Conservation (phyloP, 2,797 vertebrate species). For the Todus mexicanus region DNA sequence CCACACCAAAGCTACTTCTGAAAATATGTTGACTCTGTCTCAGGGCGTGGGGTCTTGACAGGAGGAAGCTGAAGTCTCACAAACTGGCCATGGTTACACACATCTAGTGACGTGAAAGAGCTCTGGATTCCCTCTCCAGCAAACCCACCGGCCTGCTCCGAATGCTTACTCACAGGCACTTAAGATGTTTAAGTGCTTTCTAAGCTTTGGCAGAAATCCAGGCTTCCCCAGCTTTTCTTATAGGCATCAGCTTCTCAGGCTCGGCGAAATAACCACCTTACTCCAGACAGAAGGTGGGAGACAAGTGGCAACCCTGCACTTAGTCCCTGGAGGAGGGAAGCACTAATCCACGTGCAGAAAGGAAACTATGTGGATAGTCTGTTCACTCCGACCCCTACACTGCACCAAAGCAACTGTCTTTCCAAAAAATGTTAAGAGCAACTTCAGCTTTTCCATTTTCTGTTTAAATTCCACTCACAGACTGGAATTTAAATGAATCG, state of each 20-base stretch:
- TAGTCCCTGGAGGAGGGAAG: not conserved
- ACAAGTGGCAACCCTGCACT: not conserved
- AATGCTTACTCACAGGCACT: not conserved
- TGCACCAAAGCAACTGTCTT: not conserved
- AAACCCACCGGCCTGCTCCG: not conserved
- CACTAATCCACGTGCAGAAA: not conserved
- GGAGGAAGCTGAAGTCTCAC: not conserved
- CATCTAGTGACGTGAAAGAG: not conserved
- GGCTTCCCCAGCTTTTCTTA: not conserved
- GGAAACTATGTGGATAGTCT: not conserved
- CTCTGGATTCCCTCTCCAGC: not conserved
- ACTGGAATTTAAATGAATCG: not conserved
- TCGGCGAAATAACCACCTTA: not conserved
- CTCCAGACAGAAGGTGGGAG: not conserved
- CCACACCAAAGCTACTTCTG: not conserved
- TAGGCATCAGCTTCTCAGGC: not conserved
- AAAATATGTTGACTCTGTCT: not conserved
- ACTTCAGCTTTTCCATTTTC: not conserved
- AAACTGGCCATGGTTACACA: not conserved
- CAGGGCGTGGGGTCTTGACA: not conserved
- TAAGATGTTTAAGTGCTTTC: not conserved
- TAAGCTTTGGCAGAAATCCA: not conserved
- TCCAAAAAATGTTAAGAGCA: fast-evolving
- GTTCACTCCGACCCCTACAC: not conserved
- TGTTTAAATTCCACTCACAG: not conserved